Evolutionary conservation across 2,888 invertebrate species (phyloP).

Genomic region (Erpobdella octoculata): DNA sequence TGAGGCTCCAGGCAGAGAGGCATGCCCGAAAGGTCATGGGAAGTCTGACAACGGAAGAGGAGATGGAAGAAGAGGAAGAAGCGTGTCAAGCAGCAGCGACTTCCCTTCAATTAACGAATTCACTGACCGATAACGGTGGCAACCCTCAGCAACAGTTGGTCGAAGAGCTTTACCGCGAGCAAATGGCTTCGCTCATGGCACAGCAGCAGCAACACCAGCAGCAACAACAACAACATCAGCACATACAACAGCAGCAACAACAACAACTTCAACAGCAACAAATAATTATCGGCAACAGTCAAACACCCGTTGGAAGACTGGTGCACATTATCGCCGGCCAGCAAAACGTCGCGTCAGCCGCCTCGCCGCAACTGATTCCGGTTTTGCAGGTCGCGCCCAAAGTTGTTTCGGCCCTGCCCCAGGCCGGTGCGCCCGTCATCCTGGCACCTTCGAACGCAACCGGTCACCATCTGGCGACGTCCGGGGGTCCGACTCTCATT

Average conservation of each 20-base stretch:
- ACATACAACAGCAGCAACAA: constrained; percentile 1
- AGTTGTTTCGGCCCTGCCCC: constrained; percentile 31
- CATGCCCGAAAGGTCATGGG: constrained; percentile 59
- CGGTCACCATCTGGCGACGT: neutral
- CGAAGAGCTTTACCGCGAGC: constrained; percentile 14
- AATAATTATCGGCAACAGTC: neutral
- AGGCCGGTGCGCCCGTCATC: constrained; percentile 37
- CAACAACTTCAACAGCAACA: neutral
- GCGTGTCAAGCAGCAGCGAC: neutral
- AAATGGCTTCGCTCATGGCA: constrained; percentile 20
- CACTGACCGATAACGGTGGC: neutral
- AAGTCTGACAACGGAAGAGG: constrained; percentile 20
- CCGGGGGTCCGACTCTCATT: neutral
- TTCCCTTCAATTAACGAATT: no score
- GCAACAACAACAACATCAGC: constrained; percentile 11
- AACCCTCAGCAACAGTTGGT: constrained; percentile 19
- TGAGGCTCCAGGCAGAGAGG: constrained; percentile 66
- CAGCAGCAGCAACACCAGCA: constrained; percentile 17
- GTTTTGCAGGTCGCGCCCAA: constrained; percentile 12
- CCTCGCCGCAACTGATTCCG: neutral
- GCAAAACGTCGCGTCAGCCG: neutral
- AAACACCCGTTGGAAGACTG: constrained; percentile 3
- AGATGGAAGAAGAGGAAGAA: neutral
- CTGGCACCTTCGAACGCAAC: neutral
- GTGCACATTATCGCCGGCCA: constrained; percentile 6